phyloP scores from a whole-genome alignment of 2,113 vertebrate genomes.

The Varanus komodoensis region DNA sequence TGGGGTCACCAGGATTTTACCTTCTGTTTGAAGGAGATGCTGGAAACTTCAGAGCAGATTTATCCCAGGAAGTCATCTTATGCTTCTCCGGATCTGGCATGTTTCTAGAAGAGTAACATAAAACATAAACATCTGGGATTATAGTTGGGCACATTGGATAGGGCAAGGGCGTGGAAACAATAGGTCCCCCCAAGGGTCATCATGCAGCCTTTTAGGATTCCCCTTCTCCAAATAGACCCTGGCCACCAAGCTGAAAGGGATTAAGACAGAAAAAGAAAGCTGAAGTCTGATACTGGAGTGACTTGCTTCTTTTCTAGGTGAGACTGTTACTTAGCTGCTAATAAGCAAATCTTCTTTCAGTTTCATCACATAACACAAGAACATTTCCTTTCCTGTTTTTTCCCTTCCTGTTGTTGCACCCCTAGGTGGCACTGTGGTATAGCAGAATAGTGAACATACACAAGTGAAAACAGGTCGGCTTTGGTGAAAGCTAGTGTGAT shows the following conservation, averaged over 20 bases:
- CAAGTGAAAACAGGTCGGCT: no score
- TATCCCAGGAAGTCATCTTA: conserved; percentile 25
- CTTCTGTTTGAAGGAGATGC: neutral
- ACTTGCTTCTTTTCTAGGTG: no score
- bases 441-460: no score
- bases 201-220: neutral
- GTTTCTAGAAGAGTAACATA: conserved; percentile 35
- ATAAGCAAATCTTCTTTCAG: no score
- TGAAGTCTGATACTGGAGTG: no score
- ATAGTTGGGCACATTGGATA: neutral
- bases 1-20: conserved; percentile 13
- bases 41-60: accelerated
- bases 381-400: no score
- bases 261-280: neutral
- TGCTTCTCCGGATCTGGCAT: conserved; percentile 32
- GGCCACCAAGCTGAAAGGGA: no score
- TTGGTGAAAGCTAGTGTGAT: neutral
- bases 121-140: neutral
- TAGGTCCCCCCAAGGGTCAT: neutral
- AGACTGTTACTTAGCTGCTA: no score
- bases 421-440: no score
- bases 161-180: neutral
- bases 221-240: neutral
- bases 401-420: no score
- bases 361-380: no score